Conservation (phyloP, 2,113 vertebrate genomes). For the Equus quagga region DNA sequence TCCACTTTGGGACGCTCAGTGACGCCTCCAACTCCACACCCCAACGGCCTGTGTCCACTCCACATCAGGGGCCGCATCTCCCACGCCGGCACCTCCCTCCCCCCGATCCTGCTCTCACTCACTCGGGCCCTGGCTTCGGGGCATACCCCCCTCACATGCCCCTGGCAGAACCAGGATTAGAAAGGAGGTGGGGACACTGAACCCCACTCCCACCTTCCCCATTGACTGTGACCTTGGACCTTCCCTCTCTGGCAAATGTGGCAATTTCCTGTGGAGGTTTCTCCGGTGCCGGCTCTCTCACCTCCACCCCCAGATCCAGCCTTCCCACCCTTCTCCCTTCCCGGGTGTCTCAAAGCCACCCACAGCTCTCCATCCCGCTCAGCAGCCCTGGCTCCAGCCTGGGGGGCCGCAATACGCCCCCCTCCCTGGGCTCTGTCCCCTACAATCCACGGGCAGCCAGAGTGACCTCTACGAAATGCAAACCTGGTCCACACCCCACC, state of each 20-base stretch:
- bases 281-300: no score
- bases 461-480: neutral
- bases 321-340: no score
- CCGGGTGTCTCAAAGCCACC: neutral
- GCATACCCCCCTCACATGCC: neutral
- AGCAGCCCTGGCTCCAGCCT: neutral
- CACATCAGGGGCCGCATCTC: fast-evolving
- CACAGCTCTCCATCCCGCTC: neutral
- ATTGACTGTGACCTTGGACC: neutral
- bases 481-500: neutral
- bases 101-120: neutral
- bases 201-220: neutral
- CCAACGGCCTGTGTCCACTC: neutral
- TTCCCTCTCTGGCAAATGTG: neutral
- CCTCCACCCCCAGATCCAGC: neutral
- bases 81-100: fast-evolving
- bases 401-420: neutral
- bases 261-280: neutral
- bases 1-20: neutral
- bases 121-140: no score
- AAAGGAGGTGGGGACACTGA: neutral
- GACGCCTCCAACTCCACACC: neutral
- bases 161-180: neutral
- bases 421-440: neutral
- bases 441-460: neutral